Evolutionary conservation across 2,797 vertebrate genomes (phyloP).

Genomic region (Phataginus tetradactyla): DNA sequence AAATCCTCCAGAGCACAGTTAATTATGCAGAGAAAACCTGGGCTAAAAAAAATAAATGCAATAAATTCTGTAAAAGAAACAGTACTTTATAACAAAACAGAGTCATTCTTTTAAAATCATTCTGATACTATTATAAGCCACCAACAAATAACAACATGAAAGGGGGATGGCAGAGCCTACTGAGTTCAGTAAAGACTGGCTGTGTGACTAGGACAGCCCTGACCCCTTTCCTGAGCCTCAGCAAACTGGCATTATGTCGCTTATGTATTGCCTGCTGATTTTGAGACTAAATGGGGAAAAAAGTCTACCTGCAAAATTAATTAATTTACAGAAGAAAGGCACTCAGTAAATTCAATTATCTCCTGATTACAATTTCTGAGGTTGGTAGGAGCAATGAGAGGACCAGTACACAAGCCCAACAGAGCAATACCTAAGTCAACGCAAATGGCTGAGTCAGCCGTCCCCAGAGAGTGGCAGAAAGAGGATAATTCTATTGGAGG

Average conservation of each 20-base stretch:
- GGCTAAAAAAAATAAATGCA: background rate
- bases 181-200: background rate
- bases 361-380: background rate
- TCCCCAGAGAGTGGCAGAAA: background rate
- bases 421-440: background rate
- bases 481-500: background rate
- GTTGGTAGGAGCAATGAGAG: background rate
- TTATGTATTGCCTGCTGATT: background rate
- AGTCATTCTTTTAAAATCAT: background rate
- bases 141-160: background rate
- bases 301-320: background rate
- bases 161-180: background rate
- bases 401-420: background rate
- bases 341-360: background rate
- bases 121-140: background rate
- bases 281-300: background rate
- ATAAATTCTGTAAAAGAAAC: background rate
- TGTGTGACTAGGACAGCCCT: background rate
- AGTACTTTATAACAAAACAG: background rate
- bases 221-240: background rate
- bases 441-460: background rate
- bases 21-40: background rate
- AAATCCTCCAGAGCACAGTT: background rate
- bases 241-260: accelerated
- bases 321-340: background rate